Conservation (phyloP, 2,888 invertebrate species). For the Drosophila diplacantha region DNA sequence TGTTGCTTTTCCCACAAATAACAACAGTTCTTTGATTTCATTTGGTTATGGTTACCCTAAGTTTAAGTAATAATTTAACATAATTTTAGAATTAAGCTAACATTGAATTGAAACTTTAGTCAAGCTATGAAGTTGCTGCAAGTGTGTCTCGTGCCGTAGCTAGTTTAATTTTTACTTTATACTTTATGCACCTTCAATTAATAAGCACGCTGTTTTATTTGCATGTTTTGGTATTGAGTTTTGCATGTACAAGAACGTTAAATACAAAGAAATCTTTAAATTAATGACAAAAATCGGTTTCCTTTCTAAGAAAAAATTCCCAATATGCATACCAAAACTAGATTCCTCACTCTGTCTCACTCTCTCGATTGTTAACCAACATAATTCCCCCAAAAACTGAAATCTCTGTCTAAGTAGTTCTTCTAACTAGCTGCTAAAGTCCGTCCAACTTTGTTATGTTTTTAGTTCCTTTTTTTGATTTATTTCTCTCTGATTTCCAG, state of each 20-base stretch:
- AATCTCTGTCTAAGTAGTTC: constrained; percentile 46
- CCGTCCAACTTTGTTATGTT: constrained; percentile 26
- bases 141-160: constrained; percentile 57
- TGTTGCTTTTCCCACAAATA: constrained; percentile 28
- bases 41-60: constrained; percentile 42
- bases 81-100: constrained; percentile 65
- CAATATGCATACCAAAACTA: constrained; percentile 57
- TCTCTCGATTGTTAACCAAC: constrained; percentile 16
- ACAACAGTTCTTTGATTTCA: constrained; percentile 25
- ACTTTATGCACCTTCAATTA: constrained; percentile 31
- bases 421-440: constrained; percentile 35
- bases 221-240: constrained; percentile 21
- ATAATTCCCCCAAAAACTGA: constrained; percentile 1
- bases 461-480: constrained; percentile 39
- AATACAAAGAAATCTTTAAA: constrained; percentile 9
- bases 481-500: constrained; percentile 54
- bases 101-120: constrained; percentile 67
- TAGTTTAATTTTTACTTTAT: background rate
- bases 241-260: constrained; percentile 41
- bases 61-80: constrained; percentile 41
- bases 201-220: constrained; percentile 27
- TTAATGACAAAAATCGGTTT: constrained; percentile 73
- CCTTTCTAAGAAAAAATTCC: constrained; percentile 51
- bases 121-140: constrained; percentile 79
- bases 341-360: constrained; percentile 34